Conservation (phyloP, 2,888 invertebrate genomes). For the Leptinotarsa haldemani region DNA sequence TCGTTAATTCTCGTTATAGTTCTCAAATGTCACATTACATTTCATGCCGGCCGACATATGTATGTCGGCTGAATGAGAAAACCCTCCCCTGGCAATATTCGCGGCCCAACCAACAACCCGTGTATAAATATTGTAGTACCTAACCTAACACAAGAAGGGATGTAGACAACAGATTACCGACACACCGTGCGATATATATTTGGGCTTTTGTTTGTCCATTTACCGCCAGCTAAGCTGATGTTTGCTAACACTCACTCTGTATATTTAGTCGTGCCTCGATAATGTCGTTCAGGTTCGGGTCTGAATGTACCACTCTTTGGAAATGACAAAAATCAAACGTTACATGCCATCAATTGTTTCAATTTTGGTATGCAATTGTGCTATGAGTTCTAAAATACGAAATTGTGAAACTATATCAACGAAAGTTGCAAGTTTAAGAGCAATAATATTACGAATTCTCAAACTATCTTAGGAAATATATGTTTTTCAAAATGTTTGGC, state of each 20-base stretch:
- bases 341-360: background rate
- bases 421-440: too few relatives aligned
- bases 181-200: conserved; percentile 56
- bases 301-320: background rate
- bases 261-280: conserved; percentile 52
- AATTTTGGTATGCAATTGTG: background rate
- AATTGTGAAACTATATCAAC: too few relatives aligned
- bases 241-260: conserved; percentile 62
- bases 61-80: conserved; percentile 7
- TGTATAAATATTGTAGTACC: conserved; percentile 64
- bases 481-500: too few relatives aligned
- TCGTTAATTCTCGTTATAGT: background rate
- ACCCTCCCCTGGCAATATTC: conserved; percentile 21
- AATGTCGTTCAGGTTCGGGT: conserved; percentile 32
- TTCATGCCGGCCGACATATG: background rate
- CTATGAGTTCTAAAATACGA: too few relatives aligned
- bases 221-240: conserved; percentile 65
- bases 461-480: too few relatives aligned
- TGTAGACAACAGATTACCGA: conserved; percentile 64
- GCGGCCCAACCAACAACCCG: conserved; percentile 46
- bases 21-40: background rate
- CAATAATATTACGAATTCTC: too few relatives aligned
- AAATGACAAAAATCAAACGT: background rate
- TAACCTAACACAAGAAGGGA: conserved; percentile 59
- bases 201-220: conserved; percentile 64